Evolutionary conservation across 2,113 vertebrate genomes (phyloP).

Genomic region (Gnathochromis pfefferi): DNA sequence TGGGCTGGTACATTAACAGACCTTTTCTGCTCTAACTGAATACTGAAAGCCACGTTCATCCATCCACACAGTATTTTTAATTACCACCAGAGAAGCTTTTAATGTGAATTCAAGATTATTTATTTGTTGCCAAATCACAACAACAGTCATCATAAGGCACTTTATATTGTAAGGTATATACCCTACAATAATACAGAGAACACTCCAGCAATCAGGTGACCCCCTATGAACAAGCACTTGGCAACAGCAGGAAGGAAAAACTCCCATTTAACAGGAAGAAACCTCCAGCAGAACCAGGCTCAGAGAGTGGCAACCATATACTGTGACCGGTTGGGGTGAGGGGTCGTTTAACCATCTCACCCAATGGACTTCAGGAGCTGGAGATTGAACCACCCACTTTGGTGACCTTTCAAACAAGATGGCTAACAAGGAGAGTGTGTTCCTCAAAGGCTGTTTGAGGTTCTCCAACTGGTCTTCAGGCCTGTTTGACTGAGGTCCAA

Average conservation of each 20-base stretch:
- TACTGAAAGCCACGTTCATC: background rate
- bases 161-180: background rate
- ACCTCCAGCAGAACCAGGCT: background rate
- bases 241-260: background rate
- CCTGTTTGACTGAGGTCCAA: background rate
- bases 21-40: background rate
- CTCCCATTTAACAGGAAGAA: background rate
- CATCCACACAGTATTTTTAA: background rate
- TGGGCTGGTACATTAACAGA: background rate
- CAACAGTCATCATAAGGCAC: background rate
- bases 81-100: background rate
- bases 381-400: background rate
- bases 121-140: background rate
- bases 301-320: background rate
- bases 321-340: background rate
- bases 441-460: background rate
- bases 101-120: background rate
- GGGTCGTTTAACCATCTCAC: background rate
- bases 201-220: background rate
- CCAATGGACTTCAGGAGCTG: background rate
- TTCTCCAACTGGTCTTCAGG: background rate
- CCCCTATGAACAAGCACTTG: background rate
- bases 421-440: background rate
- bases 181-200: background rate
- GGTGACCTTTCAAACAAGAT: background rate